These are phyloP conservation scores for Contarinia nasturtii DNA, from an alignment of 1,140 invertebrate genomes.

Conservation along the genomic window DNA sequence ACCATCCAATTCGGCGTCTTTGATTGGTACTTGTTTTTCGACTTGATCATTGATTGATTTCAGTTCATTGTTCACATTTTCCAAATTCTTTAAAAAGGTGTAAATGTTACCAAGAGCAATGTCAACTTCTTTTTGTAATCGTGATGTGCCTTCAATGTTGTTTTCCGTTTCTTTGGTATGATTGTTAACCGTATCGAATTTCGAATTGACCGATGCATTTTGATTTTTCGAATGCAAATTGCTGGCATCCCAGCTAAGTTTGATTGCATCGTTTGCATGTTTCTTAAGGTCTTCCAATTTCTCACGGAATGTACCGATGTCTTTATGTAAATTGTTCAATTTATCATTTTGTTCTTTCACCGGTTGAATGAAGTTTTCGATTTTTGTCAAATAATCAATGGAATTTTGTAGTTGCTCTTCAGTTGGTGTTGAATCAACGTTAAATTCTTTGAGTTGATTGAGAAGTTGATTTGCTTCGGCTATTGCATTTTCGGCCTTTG, in stretches of 20 bases:
- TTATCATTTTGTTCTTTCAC: conserved; percentile 34
- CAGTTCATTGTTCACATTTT: conserved; percentile 6
- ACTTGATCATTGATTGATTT: conserved; percentile 12
- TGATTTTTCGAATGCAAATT: conserved; percentile 36
- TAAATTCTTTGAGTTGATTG: conserved; percentile 23
- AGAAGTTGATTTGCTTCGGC: conserved; percentile 51
- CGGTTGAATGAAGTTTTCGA: conserved; percentile 42
- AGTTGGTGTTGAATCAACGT: conserved; percentile 27
- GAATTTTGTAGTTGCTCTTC: conserved; percentile 37
- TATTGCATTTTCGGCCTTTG: conserved; percentile 57
- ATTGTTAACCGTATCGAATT: conserved; percentile 26
- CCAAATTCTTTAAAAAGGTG: conserved; percentile 8
- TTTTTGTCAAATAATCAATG: conserved; percentile 40
- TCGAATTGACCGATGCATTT: conserved; percentile 22
- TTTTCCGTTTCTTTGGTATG: conserved; percentile 23
- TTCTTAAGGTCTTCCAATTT: conserved; percentile 55
- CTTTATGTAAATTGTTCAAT: conserved; percentile 31
- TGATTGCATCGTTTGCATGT: conserved; percentile 38
- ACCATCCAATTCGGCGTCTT: conserved; percentile 12
- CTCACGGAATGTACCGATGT: conserved; percentile 36
- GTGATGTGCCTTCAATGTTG: conserved; percentile 24
- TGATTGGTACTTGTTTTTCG: conserved; percentile 11
- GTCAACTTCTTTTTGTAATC: conserved; percentile 16
- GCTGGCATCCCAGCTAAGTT: conserved; percentile 38
- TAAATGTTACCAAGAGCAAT: conserved; percentile 14